Percentiles rank a stretch among this genome's conserved stretches.
These are phyloP conservation scores for Entelurus aequoreus DNA, from an alignment of 2,113 vertebrate species.

Conservation along the genomic window DNA sequence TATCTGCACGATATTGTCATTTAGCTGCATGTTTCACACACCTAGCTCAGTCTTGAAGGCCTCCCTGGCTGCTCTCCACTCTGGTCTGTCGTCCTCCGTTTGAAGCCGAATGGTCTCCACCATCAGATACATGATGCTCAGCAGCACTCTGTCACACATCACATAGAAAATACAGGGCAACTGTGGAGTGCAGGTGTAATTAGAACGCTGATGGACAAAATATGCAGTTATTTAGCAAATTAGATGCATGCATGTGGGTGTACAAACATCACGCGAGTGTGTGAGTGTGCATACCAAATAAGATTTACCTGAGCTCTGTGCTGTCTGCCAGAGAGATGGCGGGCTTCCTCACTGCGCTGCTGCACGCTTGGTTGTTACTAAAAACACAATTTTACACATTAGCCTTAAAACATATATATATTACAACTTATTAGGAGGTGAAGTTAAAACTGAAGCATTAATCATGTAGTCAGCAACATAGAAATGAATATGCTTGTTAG, in stretches of 20 bases:
- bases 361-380: conserved; percentile 93
- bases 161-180: not conserved
- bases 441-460: too few relatives aligned
- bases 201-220: not conserved
- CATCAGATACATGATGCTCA: conserved; percentile 95
- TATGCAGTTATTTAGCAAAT: not conserved
- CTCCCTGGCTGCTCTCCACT: conserved; percentile 81
- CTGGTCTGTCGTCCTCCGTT: conserved; percentile 72
- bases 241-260: not conserved
- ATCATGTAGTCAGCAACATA: too few relatives aligned
- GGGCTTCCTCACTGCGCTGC: conserved; percentile 88
- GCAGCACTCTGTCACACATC: conserved; percentile 76
- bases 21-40: conserved; percentile 37
- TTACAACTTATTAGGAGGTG: too few relatives aligned
- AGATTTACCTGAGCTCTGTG: conserved; percentile 88
- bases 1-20: too few relatives aligned
- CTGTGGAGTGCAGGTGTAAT: too few relatives aligned
- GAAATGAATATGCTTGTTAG: too few relatives aligned
- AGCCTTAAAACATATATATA: too few relatives aligned
- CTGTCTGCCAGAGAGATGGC: conserved; percentile 96
- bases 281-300: not conserved
- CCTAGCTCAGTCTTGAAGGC: conserved; percentile 87
- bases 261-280: too few relatives aligned
- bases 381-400: not conserved
- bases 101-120: conserved; percentile 89